phyloP scores from a whole-genome alignment of 2,888 invertebrate species.

The Machimus atricapillus region DNA sequence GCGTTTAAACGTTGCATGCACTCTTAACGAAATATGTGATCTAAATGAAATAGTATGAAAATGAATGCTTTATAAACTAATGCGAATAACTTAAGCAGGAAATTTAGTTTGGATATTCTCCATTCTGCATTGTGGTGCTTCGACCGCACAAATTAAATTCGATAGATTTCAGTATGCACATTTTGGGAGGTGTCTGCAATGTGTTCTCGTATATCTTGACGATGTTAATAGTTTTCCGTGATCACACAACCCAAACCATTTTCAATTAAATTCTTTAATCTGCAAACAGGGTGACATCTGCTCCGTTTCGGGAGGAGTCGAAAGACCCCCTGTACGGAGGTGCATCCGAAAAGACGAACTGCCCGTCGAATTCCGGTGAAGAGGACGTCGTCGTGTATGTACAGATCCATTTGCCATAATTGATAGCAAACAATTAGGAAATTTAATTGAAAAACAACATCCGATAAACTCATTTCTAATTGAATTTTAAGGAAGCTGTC shows the following conservation, averaged over 20 bases:
- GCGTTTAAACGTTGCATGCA: too few species aligned
- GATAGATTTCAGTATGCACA: not conserved
- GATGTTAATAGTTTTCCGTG: not conserved
- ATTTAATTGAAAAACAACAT: conserved; percentile 41
- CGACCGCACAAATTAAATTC: not conserved
- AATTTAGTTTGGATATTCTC: too few species aligned
- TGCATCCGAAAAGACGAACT: conserved; percentile 6
- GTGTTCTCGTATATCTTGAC: not conserved
- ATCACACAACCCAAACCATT: not conserved
- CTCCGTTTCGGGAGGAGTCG: not conserved
- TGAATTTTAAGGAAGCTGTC: conserved; percentile 38
- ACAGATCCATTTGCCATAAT: conserved; percentile 39
- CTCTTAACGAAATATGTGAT: too few species aligned
- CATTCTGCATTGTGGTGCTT: too few species aligned
- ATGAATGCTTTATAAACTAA: too few species aligned
- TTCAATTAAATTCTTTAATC: conserved; percentile 33
- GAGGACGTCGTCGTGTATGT: not conserved
- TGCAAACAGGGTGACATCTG: conserved; percentile 17
- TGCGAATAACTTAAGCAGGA: too few species aligned
- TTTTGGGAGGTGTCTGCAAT: not conserved
- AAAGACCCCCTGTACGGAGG: not conserved
- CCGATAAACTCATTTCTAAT: conserved; percentile 40
- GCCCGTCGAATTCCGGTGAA: not conserved
- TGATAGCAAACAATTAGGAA: conserved; percentile 41
- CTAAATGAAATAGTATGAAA: too few species aligned